These are phyloP conservation scores for Oscheius sp. DNA, from an alignment of 2,888 invertebrate genomes.

Conservation along the genomic window DNA sequence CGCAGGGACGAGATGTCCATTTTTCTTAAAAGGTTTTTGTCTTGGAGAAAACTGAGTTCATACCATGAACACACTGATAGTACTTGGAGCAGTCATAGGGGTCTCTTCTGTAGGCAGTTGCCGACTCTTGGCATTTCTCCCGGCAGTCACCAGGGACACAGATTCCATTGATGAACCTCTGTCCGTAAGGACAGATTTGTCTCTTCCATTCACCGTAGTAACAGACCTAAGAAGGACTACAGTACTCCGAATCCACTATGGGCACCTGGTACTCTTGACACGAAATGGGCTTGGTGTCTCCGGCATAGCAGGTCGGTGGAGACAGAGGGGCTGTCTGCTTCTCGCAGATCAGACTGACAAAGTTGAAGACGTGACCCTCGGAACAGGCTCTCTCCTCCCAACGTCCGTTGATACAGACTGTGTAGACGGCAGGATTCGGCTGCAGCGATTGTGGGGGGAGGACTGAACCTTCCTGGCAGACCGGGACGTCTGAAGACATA, in stretches of 20 bases:
- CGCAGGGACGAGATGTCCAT: conserved; percentile 43
- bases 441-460: background rate
- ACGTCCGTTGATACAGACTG: conserved; percentile 27
- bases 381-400: conserved; percentile 33
- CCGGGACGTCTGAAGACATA: conserved; percentile 25
- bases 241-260: too few species aligned
- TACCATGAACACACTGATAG: conserved; percentile 42
- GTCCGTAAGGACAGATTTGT: conserved; percentile 38
- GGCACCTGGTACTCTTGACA: conserved; percentile 28
- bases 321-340: conserved; percentile 9
- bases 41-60: background rate
- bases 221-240: conserved; percentile 15
- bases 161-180: conserved; percentile 31
- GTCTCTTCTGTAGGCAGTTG: conserved; percentile 34
- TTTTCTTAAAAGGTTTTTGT: background rate
- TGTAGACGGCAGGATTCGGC: conserved; percentile 5
- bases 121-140: background rate
- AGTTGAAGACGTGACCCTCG: conserved; percentile 19
- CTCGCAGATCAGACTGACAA: background rate
- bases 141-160: conserved; percentile 37
- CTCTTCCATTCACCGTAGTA: conserved; percentile 30
- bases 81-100: conserved; percentile 34
- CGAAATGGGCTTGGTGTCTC: conserved; percentile 7
- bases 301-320: conserved; percentile 27
- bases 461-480: conserved; percentile 21